A percentile compares a stretch with the other conserved stretches of the same genome.
Evolutionary conservation across 2,113 vertebrate genomes (phyloP).

Genomic region (Choloepus hoffmanni): DNA sequence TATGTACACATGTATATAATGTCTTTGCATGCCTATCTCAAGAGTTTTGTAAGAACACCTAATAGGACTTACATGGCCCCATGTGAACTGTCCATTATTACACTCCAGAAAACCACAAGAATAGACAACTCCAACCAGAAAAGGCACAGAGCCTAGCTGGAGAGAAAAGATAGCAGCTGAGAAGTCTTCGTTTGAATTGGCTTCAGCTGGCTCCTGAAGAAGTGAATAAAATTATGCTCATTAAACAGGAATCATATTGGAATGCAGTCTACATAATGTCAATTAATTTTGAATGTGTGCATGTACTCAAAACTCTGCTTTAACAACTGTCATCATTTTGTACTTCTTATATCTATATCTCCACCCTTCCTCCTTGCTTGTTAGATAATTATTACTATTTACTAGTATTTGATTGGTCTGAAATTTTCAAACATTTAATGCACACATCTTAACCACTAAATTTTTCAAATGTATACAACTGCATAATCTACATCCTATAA

Average conservation of each 20-base stretch:
- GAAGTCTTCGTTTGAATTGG: background rate
- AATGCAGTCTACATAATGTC: background rate
- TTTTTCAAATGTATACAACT: too few species aligned
- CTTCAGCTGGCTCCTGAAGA: background rate
- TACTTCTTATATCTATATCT: background rate
- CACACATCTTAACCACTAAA: too few species aligned
- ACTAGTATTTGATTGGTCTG: too few species aligned
- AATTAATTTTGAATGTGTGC: background rate
- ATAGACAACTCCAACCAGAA: background rate
- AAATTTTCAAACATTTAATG: too few species aligned
- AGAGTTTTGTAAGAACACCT: background rate
- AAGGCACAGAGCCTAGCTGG: background rate
- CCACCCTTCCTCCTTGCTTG: background rate
- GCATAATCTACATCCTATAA: too few species aligned
- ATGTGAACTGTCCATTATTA: background rate
- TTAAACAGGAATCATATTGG: background rate
- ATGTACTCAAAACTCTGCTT: background rate
- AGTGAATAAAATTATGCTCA: background rate
- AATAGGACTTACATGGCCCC: background rate
- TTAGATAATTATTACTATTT: too few species aligned
- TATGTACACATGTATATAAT: background rate
- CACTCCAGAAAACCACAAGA: background rate
- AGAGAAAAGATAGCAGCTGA: background rate
- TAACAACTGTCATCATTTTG: background rate
- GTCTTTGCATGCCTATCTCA: background rate